Evolutionary conservation across 1,140 invertebrate species (phyloP), one percentile per base, ranked within the genome.

Genomic region (Megathymus violae): DNA sequence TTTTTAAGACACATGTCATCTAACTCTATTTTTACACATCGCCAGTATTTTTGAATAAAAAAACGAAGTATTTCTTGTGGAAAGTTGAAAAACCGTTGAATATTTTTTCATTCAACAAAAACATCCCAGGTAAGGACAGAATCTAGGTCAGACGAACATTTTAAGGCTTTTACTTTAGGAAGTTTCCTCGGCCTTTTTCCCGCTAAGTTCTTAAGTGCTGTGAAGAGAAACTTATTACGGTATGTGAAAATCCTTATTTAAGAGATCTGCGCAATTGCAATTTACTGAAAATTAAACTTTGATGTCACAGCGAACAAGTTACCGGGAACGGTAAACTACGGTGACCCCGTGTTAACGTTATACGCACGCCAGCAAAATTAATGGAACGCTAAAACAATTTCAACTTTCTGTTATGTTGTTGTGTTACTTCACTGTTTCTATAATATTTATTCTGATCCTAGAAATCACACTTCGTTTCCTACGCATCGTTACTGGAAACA

Each of bases 141-240:
- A 60, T 60, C 43, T 60, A 60, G 56, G 56, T 60, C 56, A 48
- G 56, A 17, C 27, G 44, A 59, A 47, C 44, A 19, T 60, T 60
- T 60, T 48, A 60, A 60, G 56, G 56, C 34, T 59, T 60, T 48
- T 60, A 60, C 56, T 60, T 60, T 60, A 60, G 56, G 56, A 60
- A 60, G 44, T 60, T 60, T 60, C 47, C 56, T 60, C 56, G 56
- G 43, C 27, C 43, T 46, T 59, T 59, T 59, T 59, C 27, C 16
- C 43, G 16, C 16, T 59, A 59, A 59, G 56, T 59, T 58, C 56
- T 58, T 58, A 58, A 58, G 54, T 58, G 54, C 54, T 58, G 54
- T 31, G 44, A 58, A 58, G 54, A 58, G 54, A 58, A 58, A 58
- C 54, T 58, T 58, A 58, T 58, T 58, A 58, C 41, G 54, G 54